These are phyloP conservation scores for Cryptotermes secundus DNA, from an alignment of 1,140 invertebrate species.

Conservation along the genomic window DNA sequence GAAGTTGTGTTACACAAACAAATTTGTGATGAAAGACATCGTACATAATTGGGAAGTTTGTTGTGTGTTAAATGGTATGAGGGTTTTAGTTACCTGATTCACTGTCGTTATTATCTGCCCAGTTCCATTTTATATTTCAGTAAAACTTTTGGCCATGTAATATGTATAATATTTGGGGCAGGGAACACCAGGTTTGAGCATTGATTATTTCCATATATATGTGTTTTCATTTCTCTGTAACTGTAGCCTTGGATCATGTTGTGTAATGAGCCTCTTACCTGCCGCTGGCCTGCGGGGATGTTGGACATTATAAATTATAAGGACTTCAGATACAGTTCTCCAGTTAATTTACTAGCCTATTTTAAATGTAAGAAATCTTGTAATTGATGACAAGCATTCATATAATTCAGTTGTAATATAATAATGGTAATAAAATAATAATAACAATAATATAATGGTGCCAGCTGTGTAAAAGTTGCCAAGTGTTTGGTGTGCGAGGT, in stretches of 20 bases:
- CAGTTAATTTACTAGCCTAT: background rate
- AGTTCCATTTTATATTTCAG: background rate
- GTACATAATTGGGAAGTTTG: background rate
- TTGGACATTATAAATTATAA: background rate
- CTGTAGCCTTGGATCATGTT: background rate
- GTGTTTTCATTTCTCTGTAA: background rate
- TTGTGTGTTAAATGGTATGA: background rate
- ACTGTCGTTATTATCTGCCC: background rate
- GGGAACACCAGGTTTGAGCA: background rate
- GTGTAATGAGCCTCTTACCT: background rate
- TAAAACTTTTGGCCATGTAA: too few relatives aligned
- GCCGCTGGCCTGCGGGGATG: background rate
- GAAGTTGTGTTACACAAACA: background rate
- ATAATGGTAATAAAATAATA: background rate
- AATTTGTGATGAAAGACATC: background rate
- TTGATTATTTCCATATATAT: background rate
- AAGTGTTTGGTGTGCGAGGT: slow-evolving; percentile 4
- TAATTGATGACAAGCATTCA: background rate
- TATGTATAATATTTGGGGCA: background rate
- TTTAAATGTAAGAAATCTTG: background rate
- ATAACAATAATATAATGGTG: slow-evolving; percentile 1
- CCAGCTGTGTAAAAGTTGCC: background rate
- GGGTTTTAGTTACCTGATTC: background rate
- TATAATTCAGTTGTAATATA: too few relatives aligned
- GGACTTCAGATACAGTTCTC: background rate